These are phyloP conservation scores for Vimba vimba DNA, from an alignment of 2,113 vertebrate species.

Conservation along the genomic window DNA sequence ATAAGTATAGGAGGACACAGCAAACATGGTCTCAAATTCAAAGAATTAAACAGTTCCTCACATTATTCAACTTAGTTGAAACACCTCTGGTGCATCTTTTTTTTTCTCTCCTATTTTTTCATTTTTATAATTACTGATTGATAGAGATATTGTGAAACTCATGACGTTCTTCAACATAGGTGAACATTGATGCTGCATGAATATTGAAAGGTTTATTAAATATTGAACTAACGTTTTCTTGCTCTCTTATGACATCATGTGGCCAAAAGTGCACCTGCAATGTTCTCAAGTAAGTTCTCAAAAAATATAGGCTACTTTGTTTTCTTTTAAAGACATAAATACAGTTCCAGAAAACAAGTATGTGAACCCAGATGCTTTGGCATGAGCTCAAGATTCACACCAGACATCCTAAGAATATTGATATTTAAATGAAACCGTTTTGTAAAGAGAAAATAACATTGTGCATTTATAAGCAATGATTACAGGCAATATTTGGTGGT, in stretches of 20 bases:
- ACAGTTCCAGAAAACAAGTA: too few species aligned
- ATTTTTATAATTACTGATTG: neutral
- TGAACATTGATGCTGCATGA: neutral
- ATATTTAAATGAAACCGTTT: neutral
- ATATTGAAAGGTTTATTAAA: too few species aligned
- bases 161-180: neutral
- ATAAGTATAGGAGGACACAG: neutral
- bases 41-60: neutral
- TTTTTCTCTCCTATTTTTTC: neutral
- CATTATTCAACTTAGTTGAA: neutral
- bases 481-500: neutral
- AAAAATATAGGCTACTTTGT: neutral
- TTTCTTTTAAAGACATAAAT: too few species aligned
- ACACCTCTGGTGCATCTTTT: neutral
- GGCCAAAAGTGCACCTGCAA: neutral
- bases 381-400: too few species aligned
- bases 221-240: neutral
- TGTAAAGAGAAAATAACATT: neutral
- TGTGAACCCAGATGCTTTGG: too few species aligned
- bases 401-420: neutral
- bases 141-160: neutral
- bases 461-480: neutral
- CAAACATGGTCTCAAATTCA: neutral
- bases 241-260: conserved; percentile 40
- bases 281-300: neutral